Base-by-base conservation (phyloP, 2,797 vertebrate species). In the Austrolebias charrua region DNA sequence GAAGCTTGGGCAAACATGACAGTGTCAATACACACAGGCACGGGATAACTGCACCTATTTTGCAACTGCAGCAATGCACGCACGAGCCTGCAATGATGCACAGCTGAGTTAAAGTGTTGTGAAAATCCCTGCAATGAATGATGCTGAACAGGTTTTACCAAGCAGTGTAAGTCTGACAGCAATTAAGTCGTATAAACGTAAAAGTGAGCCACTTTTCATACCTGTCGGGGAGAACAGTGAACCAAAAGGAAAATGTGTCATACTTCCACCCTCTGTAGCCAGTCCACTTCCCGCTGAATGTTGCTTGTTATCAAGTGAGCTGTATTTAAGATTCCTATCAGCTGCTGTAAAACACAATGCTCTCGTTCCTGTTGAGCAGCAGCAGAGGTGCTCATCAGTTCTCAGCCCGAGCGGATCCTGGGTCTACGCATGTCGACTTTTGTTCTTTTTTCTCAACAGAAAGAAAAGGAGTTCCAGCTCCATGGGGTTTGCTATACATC, bases 261-360 rank as follows among this genome's bases (percentile, higher is more conserved):
- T 56, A 66, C 70, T 71, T 76, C 46, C 52, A 75, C 35, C 49
- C 52, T 62, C 54, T 64, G 61, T 50, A 52, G 57, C 45, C 64
- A 55, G 56, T 62, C 44, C 63, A 57, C 68, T 33, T 47, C 63
- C 48, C 45, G 43, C 64, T 55, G 54, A 69, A 69, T 67, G 75
- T 62, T 56, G 53, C 65, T 54, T 55, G 63, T 71, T 76, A 75
- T 70, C 62, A 75, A 61, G 50, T 69, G 54, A 60, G 66, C 66
- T 8, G 40, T 68, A 72, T 83, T 86, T 85, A 84, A 82, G 80
- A 88, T 87, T 84, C 85, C 55, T 71, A 79, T 85, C 86, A 82
- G 80, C 68, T 79, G 52, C 79, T 57, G 54, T 45, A 47, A 73
- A 82, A 82, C 70, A 81, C 60, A 62, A 81, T 73, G 73, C 69